Percentiles rank a stretch among this genome's conserved stretches.
Conservation (phyloP, 2,797 vertebrate genomes). For the Gobio occitaniae region DNA sequence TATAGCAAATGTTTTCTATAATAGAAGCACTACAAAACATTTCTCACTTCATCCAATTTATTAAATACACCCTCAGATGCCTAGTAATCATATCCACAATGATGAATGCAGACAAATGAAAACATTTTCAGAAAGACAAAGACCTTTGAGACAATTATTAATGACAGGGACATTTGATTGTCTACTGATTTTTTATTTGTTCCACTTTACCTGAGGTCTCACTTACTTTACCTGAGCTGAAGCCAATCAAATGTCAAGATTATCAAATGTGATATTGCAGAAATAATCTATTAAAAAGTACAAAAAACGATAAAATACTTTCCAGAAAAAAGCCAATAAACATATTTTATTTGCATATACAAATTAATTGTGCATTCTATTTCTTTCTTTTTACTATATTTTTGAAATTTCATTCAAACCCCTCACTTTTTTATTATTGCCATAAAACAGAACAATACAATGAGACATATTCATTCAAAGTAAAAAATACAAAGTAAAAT, state of each 20-base stretch:
- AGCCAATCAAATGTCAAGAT: neutral
- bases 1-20: neutral
- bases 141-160: neutral
- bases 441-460: too few species aligned
- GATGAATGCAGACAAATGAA: neutral
- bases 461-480: too few species aligned
- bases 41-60: neutral
- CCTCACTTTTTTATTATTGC: too few species aligned
- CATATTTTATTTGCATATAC: too few species aligned
- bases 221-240: neutral
- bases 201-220: neutral
- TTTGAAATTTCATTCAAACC: neutral
- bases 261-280: neutral
- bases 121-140: neutral
- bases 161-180: neutral
- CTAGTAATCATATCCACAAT: neutral
- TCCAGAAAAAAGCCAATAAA: neutral
- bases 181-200: neutral
- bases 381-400: neutral
- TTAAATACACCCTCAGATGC: neutral
- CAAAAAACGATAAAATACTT: neutral
- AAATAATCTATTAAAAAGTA: neutral
- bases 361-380: neutral
- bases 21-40: neutral
- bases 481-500: too few species aligned